Conservation (phyloP, 2,113 vertebrate genomes). For the Etia nguti region DNA sequence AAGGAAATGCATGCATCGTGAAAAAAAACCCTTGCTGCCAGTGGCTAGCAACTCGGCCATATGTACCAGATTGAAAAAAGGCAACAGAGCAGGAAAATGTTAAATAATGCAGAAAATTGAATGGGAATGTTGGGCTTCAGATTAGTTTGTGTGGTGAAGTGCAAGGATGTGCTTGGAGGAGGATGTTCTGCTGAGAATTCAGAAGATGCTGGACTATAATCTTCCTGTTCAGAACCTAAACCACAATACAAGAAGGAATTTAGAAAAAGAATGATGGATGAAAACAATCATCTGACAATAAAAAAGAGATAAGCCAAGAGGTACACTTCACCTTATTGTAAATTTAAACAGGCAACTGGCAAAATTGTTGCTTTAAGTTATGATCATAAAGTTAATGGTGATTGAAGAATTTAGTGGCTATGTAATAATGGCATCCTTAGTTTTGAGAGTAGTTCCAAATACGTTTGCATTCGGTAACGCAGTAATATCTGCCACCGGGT, state of each 20-base stretch:
- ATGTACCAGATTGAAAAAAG: constrained; percentile 1
- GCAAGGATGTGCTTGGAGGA: background rate
- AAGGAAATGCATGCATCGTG: background rate
- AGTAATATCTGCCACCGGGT: background rate
- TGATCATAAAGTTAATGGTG: background rate
- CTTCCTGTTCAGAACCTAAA: background rate
- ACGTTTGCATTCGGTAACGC: background rate
- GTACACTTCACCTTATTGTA: background rate
- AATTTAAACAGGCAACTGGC: background rate
- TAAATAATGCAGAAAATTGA: constrained; percentile 45
- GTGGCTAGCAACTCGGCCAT: background rate
- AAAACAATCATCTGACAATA: background rate
- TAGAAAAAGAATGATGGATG: background rate
- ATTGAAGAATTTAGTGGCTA: background rate
- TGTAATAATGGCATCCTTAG: background rate
- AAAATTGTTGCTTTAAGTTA: background rate
- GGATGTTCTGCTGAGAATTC: background rate
- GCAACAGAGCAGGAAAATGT: background rate
- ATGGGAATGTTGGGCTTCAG: background rate
- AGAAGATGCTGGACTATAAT: constrained; percentile 28
- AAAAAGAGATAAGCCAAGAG: background rate
- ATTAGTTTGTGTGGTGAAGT: background rate
- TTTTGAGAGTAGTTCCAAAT: background rate
- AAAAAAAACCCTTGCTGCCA: background rate
- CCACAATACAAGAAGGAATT: background rate